phyloP scores from a whole-genome alignment of 1,140 invertebrate genomes.

The Pseudomyrmex flavicornis region DNA sequence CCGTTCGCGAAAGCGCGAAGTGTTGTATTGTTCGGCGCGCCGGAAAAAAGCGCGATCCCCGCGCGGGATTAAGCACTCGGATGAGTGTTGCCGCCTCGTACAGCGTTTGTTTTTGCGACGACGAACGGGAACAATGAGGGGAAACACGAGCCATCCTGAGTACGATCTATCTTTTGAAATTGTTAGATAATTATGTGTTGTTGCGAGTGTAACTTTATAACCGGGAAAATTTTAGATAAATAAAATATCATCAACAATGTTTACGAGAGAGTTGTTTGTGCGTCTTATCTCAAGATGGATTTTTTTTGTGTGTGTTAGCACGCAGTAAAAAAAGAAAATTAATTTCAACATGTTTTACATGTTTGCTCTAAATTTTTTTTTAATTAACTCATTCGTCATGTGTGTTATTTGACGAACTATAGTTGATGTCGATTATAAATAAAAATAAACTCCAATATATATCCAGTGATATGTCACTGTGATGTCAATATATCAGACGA shows the following conservation, averaged over 20 bases:
- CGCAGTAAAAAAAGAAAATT: no score
- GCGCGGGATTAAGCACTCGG: no score
- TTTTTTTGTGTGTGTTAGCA: no score
- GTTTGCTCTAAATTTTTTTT: no score
- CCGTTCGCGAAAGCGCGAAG: background rate
- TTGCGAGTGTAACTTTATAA: background rate
- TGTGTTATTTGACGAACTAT: no score
- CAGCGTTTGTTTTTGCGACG: background rate
- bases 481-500: no score
- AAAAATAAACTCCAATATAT: no score
- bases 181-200: background rate
- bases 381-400: no score
- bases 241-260: constrained; percentile 4
- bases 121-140: background rate
- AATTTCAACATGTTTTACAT: no score
- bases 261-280: background rate
- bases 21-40: background rate
- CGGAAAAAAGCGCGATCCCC: background rate
- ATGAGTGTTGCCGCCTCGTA: background rate
- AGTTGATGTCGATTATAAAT: no score
- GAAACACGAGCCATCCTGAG: background rate
- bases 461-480: no score
- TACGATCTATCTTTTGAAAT: background rate
- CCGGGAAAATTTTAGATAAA: background rate
- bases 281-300: background rate